These are phyloP conservation scores for Lithobates pipiens DNA, from an alignment of 2,797 vertebrate species.

Conservation along the genomic window DNA sequence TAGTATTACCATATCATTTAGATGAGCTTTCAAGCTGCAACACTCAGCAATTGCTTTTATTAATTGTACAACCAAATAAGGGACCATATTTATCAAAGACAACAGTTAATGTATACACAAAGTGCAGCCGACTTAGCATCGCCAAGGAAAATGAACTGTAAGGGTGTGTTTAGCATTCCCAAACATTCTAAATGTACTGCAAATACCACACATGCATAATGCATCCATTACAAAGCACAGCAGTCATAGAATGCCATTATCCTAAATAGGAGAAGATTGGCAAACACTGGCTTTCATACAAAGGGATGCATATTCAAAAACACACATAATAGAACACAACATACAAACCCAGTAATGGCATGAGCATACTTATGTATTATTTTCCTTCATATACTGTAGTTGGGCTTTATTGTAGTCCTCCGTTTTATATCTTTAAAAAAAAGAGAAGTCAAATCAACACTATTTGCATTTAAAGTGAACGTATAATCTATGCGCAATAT, in stretches of 20 bases:
- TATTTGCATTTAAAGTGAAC: no score
- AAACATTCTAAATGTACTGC: slow-evolving; percentile 44
- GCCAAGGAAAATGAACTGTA: slow-evolving; percentile 65
- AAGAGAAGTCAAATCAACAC: no score
- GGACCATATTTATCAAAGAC: slow-evolving; percentile 68
- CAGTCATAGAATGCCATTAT: slow-evolving; percentile 32
- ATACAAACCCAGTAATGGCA: background rate
- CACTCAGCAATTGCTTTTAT: slow-evolving; percentile 70
- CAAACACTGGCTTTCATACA: background rate
- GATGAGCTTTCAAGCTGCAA: slow-evolving; percentile 76
- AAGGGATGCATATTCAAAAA: background rate
- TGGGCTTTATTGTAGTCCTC: no score
- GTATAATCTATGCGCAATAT: no score
- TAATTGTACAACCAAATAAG: slow-evolving; percentile 76
- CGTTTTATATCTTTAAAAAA: no score
- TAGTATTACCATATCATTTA: slow-evolving; percentile 78
- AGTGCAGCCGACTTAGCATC: slow-evolving; percentile 66
- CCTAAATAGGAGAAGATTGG: slow-evolving; percentile 39
- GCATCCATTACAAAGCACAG: slow-evolving; percentile 26
- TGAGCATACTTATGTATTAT: background rate
- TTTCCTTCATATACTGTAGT: background rate
- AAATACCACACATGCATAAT: slow-evolving; percentile 48
- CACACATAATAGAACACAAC: background rate
- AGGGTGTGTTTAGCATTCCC: slow-evolving; percentile 47
- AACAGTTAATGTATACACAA: slow-evolving; percentile 65